Base-by-base conservation (phyloP, 2,797 vertebrate genomes). In the Tapirus indicus region DNA sequence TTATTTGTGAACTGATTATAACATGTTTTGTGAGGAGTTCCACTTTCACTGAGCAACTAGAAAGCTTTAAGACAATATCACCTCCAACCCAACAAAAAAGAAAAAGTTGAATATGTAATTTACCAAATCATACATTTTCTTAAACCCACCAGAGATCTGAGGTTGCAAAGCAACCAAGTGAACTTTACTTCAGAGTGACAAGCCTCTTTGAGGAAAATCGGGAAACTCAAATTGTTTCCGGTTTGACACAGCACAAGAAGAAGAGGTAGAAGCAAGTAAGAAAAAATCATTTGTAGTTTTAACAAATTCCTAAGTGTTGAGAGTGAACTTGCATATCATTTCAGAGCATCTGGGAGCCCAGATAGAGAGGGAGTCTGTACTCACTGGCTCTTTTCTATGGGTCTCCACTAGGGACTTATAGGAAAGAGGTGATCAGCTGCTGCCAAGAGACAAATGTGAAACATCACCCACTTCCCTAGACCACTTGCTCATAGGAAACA, bases 1-100 rank as follows among this genome's bases (percentile, higher is more conserved):
- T 77, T 92, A 85, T 86, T 94, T 96, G 56, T 91, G n/a, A 96
- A 62, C 16, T 83, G 13, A 83, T 78, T 86, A 66, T 88, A 32
- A 88, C 25, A 41, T 41, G 52, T 47, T 21, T 85, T 29, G 62
- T 52, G 6, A 79, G 5, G 25, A 78, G 2, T 71, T 92, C 68
- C 20, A 21, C n/a, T 86, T 96, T 72, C 25, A 44, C 18, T 93
- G 82, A 83, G 27, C 6, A 32, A 85, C 17, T 35, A 91, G 52
- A 54, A 85, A 41, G 25, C 17, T 87, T 38, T 29, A 69, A n/a
- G 5, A 75, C 72, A 78, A 21, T 20, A 83, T 72, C 77, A 27
- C 11, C 12, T 21, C 14, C 6, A 60, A 91, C 12, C 29, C 68
- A 88, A 84, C 25, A 93, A 83, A 97, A 97, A 86, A 84, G 41